phyloP scores from a whole-genome alignment of 1,140 invertebrate genomes.

The Oncopodura yosiiana region DNA sequence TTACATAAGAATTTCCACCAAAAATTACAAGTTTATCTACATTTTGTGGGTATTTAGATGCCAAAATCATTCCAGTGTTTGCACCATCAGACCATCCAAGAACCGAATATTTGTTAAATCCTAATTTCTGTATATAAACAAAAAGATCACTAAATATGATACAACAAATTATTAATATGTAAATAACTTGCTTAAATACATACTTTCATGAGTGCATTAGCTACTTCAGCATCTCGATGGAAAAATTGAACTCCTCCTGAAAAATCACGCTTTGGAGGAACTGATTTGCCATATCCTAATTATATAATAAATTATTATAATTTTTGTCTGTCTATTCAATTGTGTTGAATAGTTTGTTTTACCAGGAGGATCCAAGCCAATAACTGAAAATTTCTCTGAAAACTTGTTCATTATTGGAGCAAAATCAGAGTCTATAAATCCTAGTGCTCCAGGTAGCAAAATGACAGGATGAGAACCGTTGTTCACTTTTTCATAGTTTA shows the following conservation, averaged over 20 bases:
- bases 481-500: conserved; percentile 64
- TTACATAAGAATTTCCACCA: conserved; percentile 65
- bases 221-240: conserved; percentile 60
- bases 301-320: not conserved
- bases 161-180: not conserved
- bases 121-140: conserved; percentile 44
- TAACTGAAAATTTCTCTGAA: conserved; percentile 58
- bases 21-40: conserved; percentile 65
- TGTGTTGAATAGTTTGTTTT: not conserved
- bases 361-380: conserved; percentile 77
- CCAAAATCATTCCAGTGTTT: conserved; percentile 62
- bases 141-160: not conserved
- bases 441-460: conserved; percentile 65
- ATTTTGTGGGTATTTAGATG: conserved; percentile 54
- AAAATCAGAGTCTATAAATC: conserved; percentile 68
- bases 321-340: not conserved
- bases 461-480: conserved; percentile 57
- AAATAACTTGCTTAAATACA: not conserved
- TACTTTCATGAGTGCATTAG: conserved; percentile 62
- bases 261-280: conserved; percentile 64
- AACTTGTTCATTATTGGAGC: conserved; percentile 64
- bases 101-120: conserved; percentile 60
- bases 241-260: conserved; percentile 52
- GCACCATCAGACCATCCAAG: conserved; percentile 86
- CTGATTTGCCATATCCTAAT: conserved; percentile 64